Conservation (phyloP, 1,140 invertebrate genomes). For the Tetraneura akinire region DNA sequence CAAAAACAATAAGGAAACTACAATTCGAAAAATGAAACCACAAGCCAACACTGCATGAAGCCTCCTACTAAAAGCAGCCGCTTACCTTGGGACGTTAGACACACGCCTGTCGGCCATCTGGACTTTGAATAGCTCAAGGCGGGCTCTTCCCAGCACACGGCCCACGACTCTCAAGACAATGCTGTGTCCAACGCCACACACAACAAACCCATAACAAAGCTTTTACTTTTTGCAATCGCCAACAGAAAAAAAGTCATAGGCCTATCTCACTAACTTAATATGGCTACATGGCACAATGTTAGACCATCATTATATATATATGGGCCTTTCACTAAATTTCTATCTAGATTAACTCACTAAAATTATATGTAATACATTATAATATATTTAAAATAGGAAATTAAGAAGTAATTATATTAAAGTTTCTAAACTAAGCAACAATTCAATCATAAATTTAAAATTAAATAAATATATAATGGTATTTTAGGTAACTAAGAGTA, state of each 20-base stretch:
- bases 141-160: slow-evolving; percentile 51
- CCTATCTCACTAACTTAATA: slow-evolving; percentile 48
- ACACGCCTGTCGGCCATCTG: slow-evolving; percentile 51
- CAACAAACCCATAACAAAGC: slow-evolving; percentile 52
- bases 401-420: slow-evolving; percentile 19
- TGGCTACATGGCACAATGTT: slow-evolving; percentile 49
- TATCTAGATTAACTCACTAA: slow-evolving; percentile 42
- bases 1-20: slow-evolving; percentile 50
- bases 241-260: slow-evolving; percentile 52
- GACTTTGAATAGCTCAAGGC: slow-evolving; percentile 52
- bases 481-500: neutral
- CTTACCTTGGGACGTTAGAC: slow-evolving; percentile 51
- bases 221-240: slow-evolving; percentile 51
- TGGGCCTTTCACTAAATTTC: slow-evolving; percentile 39
- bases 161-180: slow-evolving; percentile 51
- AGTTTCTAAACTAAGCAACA: slow-evolving; percentile 38
- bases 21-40: slow-evolving; percentile 49
- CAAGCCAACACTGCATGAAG: slow-evolving; percentile 51
- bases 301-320: slow-evolving; percentile 46
- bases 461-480: slow-evolving; percentile 10
- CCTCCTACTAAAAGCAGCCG: slow-evolving; percentile 51
- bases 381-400: slow-evolving; percentile 1
- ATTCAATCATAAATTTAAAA: neutral
- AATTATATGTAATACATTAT: neutral
- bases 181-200: slow-evolving; percentile 51